phyloP scores from a whole-genome alignment of 2,113 vertebrate species.

The Perccottus glenii region DNA sequence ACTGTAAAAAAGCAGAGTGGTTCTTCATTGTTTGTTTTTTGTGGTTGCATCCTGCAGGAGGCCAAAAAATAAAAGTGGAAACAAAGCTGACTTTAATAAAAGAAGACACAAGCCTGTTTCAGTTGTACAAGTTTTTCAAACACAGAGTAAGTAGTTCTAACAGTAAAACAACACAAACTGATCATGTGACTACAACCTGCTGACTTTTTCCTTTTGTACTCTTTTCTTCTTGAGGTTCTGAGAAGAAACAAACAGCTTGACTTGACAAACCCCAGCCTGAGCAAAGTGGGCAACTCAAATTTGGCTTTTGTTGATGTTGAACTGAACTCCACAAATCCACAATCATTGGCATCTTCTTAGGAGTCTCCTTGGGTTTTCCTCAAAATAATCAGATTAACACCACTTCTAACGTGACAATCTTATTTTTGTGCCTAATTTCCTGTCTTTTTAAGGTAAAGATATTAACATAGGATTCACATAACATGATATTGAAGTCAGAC shows the following conservation, averaged over 20 bases:
- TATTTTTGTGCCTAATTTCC: too few species aligned
- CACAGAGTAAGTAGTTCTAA: conserved; percentile 56
- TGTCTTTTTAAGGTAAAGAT: too few species aligned
- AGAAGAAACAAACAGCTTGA: not conserved
- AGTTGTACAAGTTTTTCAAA: conserved; percentile 56
- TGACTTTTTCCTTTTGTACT: conserved; percentile 24
- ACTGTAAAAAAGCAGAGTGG: not conserved
- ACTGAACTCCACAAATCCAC: not conserved
- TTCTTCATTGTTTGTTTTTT: not conserved
- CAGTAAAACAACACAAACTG: not conserved
- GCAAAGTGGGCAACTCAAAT: not conserved
- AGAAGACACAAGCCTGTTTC: conserved; percentile 75
- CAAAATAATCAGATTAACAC: too few species aligned
- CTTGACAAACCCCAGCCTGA: not conserved
- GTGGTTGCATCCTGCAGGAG: conserved; percentile 62
- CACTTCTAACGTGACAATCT: too few species aligned
- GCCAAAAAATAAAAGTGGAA: conserved; percentile 59
- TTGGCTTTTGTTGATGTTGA: conserved; percentile 7
- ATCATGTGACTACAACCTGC: rapidly evolving
- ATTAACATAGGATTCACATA: too few species aligned
- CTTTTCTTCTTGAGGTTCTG: not conserved
- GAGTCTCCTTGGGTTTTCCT: too few species aligned
- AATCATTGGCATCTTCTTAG: too few species aligned
- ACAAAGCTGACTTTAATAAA: conserved; percentile 67
- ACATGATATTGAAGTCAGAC: too few species aligned